A percentile compares a stretch with the other conserved stretches of the same genome.
Conservation (phyloP, 2,888 invertebrate species). For the Drosophila lutescens region DNA sequence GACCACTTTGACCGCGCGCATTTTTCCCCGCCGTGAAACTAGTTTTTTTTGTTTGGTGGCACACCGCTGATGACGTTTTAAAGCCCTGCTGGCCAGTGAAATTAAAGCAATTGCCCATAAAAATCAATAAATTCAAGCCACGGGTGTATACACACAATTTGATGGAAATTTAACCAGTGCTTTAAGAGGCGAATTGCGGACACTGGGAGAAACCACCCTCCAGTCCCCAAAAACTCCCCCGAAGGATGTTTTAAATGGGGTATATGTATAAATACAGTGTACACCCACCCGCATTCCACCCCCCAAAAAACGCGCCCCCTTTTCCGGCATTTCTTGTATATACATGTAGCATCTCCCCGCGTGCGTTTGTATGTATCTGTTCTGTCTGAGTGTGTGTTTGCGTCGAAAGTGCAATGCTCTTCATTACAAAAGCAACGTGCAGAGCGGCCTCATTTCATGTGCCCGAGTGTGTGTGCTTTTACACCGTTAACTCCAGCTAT, state of each 20-base stretch:
- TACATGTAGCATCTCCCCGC: conserved; percentile 10
- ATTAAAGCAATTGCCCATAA: conserved; percentile 56
- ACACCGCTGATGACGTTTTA: conserved; percentile 60
- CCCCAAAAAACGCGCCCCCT: conserved; percentile 65
- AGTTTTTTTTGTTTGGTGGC: conserved; percentile 53
- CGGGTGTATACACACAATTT: conserved; percentile 63
- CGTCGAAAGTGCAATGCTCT: conserved; percentile 70
- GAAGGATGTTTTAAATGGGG: conserved; percentile 57
- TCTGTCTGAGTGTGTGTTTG: conserved; percentile 52
- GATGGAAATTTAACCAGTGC: conserved; percentile 58
- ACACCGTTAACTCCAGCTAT: conserved; percentile 47
- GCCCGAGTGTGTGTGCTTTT: conserved; percentile 51
- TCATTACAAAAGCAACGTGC: conserved; percentile 74
- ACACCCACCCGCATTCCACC: conserved; percentile 54
- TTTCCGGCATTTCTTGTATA: conserved; percentile 63
- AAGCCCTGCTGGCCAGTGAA: conserved; percentile 44
- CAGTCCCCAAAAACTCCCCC: conserved; percentile 40
- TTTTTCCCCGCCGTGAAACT: conserved; percentile 61
- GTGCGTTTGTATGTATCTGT: conserved; percentile 57
- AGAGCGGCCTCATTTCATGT: conserved; percentile 69
- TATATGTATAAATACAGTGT: conserved; percentile 29
- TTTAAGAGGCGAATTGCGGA: conserved; percentile 65
- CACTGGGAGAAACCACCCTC: conserved; percentile 66
- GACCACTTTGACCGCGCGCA: conserved; percentile 79
- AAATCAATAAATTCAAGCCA: conserved; percentile 75